Conservation (phyloP, 1,140 invertebrate species). For the Lanistes nyassanus region DNA sequence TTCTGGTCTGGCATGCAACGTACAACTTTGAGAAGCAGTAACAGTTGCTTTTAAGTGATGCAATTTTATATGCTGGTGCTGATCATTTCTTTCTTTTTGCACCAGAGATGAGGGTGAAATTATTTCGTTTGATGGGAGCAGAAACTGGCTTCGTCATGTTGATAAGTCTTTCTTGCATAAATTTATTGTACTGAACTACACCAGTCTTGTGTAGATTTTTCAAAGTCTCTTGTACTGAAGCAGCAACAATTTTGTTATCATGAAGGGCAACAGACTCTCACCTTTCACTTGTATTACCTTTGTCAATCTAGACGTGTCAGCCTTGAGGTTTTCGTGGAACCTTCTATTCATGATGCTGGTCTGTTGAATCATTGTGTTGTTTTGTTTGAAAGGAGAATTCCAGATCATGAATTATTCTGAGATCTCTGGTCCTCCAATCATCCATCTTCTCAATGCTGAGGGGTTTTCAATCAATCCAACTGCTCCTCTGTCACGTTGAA, state of each 20-base stretch:
- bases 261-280: too few relatives aligned
- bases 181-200: not conserved
- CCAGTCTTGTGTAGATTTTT: not conserved
- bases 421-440: constrained; percentile 23
- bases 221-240: not conserved
- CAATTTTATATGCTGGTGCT: not conserved
- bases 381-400: too few relatives aligned
- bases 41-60: not conserved
- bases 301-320: too few relatives aligned
- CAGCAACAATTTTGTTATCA: not conserved
- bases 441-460: constrained; percentile 16
- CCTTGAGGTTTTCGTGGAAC: too few relatives aligned
- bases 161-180: not conserved
- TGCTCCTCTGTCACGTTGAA: constrained; percentile 48
- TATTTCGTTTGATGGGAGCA: not conserved
- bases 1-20: not conserved
- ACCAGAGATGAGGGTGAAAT: not conserved
- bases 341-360: too few relatives aligned
- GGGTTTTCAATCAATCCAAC: constrained; percentile 35
- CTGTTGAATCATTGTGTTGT: too few relatives aligned
- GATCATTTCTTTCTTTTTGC: not conserved
- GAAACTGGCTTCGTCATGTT: not conserved
- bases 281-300: too few relatives aligned
- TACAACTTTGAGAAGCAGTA: not conserved
- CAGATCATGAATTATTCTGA: too few relatives aligned